Evolutionary conservation across 2,888 invertebrate genomes (phyloP).

Genomic region (Dysmachus trigonus): DNA sequence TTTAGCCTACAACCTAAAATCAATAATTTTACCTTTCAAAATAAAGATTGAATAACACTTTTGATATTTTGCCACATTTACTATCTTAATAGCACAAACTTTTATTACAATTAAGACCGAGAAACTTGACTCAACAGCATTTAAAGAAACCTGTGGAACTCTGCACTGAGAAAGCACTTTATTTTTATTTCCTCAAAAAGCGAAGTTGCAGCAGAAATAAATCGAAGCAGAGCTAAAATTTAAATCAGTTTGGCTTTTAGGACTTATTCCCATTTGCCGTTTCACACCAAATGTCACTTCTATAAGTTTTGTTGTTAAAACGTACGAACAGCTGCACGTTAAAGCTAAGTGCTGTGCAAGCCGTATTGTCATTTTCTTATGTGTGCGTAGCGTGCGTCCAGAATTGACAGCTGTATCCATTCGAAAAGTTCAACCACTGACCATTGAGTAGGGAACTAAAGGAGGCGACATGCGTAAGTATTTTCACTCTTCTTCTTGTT

Average conservation of each 20-base stretch:
- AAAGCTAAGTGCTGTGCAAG: not conserved
- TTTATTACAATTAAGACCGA: not conserved
- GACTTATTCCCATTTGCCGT: not conserved
- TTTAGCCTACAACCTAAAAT: not conserved
- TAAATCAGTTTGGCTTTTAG: not conserved
- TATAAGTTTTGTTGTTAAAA: not conserved
- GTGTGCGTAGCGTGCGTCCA: not conserved
- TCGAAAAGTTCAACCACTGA: not conserved
- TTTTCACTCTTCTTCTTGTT: too few species aligned
- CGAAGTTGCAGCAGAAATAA: not conserved
- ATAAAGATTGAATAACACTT: not conserved
- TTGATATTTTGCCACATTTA: not conserved
- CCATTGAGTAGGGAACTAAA: too few species aligned
- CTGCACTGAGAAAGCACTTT: not conserved
- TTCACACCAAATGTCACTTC: not conserved
- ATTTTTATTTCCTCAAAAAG: not conserved
- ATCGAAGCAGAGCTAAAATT: not conserved
- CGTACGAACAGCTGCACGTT: not conserved
- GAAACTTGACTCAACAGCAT: not conserved
- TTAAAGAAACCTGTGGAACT: not conserved
- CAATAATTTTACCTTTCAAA: not conserved
- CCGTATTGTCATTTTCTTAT: not conserved
- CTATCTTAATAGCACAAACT: not conserved
- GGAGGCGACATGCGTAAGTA: too few species aligned
- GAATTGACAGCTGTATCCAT: not conserved